These are phyloP conservation scores for Cydia strobilella DNA, from an alignment of 1,140 invertebrate species.

Conservation along the genomic window DNA sequence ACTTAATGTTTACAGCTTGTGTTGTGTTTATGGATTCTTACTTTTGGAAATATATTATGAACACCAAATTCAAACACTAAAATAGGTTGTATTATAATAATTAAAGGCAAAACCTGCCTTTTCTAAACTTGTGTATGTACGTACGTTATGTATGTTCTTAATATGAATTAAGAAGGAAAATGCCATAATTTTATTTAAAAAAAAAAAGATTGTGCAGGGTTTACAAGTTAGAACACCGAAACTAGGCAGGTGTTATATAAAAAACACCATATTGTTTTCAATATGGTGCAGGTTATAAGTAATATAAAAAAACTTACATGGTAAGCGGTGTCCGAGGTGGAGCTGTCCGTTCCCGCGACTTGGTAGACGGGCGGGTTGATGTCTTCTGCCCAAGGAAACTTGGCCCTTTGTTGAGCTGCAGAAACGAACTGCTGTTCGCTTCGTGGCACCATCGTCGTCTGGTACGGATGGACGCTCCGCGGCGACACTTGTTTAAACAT, in stretches of 20 bases:
- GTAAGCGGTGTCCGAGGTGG: slow-evolving; percentile 73
- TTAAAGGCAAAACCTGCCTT: no score
- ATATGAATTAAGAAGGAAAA: no score
- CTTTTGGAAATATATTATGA: no score
- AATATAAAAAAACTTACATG: slow-evolving; percentile 55
- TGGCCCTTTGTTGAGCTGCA: slow-evolving; percentile 70
- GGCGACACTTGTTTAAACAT: slow-evolving; percentile 78
- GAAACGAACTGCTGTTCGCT: slow-evolving; percentile 72
- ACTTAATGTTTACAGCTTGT: no score
- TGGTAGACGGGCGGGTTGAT: slow-evolving; percentile 65
- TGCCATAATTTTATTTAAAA: no score
- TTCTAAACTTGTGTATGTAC: no score
- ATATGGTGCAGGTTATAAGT: slow-evolving; percentile 25
- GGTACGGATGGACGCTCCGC: slow-evolving; percentile 74
- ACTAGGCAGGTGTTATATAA: neutral
- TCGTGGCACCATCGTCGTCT: slow-evolving; percentile 74
- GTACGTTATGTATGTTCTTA: no score
- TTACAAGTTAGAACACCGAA: no score
- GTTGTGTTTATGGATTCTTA: no score
- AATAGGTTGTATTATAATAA: no score
- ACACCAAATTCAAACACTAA: no score
- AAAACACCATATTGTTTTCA: slow-evolving; percentile 19
- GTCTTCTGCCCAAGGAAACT: slow-evolving; percentile 76
- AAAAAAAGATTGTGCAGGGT: no score
- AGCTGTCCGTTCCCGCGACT: slow-evolving; percentile 72